These are phyloP conservation scores for Chironomus striatipennis DNA, from an alignment of 1,140 invertebrate genomes.

Conservation along the genomic window DNA sequence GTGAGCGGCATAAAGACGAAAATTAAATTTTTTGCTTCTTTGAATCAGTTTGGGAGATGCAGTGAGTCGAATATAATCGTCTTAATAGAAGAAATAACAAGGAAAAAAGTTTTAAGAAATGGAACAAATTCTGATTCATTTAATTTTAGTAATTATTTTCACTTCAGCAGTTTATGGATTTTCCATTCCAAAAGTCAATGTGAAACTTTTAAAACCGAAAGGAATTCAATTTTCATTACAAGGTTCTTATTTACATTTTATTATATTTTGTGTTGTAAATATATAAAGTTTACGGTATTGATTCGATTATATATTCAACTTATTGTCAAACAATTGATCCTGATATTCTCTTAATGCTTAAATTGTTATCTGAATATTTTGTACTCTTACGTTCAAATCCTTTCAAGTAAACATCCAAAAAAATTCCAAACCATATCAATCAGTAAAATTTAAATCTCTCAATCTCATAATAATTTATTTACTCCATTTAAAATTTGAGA, in stretches of 20 bases:
- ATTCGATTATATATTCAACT: no score
- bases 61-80: not conserved
- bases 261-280: not conserved
- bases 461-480: no score
- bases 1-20: not conserved
- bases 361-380: no score
- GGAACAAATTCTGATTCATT: not conserved
- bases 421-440: no score
- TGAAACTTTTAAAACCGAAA: conserved; percentile 17
- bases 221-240: conserved; percentile 22
- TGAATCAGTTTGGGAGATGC: not conserved
- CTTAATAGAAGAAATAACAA: not conserved
- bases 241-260: not conserved
- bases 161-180: not conserved
- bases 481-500: no score
- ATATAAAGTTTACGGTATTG: not conserved
- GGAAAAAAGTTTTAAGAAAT: not conserved
- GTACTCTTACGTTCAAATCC: no score
- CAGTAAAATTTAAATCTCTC: no score
- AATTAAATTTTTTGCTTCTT: not conserved
- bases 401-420: no score
- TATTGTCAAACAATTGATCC: no score
- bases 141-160: conserved; percentile 21
- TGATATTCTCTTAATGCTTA: no score
- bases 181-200: conserved; percentile 4